Evolutionary conservation across 2,888 invertebrate genomes (phyloP).

Genomic region (Steromphala cineraria): DNA sequence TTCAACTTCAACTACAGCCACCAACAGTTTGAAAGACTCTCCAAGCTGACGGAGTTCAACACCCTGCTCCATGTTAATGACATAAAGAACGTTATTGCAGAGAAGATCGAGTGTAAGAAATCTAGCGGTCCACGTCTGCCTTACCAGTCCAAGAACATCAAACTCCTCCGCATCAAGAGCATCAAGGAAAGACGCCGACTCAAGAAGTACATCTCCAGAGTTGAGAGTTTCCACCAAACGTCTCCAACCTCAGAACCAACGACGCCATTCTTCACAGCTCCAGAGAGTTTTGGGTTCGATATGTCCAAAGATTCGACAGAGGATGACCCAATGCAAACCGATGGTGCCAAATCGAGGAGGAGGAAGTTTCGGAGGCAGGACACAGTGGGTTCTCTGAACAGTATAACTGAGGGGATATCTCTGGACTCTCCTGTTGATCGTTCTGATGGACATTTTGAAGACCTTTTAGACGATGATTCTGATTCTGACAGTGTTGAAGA

Average conservation of each 20-base stretch:
- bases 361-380: neutral
- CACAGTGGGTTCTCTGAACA: conserved; percentile 16
- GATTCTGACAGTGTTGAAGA: conserved; percentile 8
- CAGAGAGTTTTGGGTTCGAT: neutral
- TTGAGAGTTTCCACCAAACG: conserved; percentile 6
- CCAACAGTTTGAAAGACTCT: conserved; percentile 74
- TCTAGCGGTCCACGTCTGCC: conserved; percentile 49
- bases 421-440: neutral
- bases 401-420: conserved; percentile 19
- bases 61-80: conserved; percentile 71
- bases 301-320: neutral
- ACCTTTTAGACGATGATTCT: neutral
- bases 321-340: neutral
- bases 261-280: conserved; percentile 28
- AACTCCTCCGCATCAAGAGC: conserved; percentile 50
- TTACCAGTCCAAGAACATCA: conserved; percentile 49
- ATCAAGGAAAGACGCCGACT: conserved; percentile 49
- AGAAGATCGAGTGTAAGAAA: conserved; percentile 60
- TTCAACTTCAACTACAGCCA: conserved; percentile 76
- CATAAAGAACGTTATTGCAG: conserved; percentile 70
- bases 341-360: neutral
- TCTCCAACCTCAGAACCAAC: conserved; percentile 12
- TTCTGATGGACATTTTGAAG: neutral
- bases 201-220: conserved; percentile 5
- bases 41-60: conserved; percentile 76